Conservation (phyloP, 2,797 vertebrate genomes). For the Enteromius treurensis region DNA sequence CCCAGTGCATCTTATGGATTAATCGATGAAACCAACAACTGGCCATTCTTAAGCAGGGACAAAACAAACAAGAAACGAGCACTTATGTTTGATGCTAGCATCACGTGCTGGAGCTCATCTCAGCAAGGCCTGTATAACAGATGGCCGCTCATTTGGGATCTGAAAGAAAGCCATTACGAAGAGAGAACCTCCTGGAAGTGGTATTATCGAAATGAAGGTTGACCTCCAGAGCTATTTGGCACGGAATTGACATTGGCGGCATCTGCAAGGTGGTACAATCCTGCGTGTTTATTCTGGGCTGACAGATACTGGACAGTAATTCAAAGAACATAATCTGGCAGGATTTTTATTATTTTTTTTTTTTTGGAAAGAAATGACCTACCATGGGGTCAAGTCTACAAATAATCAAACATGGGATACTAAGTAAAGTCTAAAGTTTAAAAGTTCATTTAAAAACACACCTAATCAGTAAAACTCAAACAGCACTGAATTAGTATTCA, state of each 20-base stretch:
- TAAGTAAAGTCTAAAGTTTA: neutral
- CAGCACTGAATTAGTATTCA: neutral
- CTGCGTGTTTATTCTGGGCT: conserved; percentile 28
- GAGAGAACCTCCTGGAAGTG: conserved; percentile 47
- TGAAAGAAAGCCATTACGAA: conserved; percentile 35
- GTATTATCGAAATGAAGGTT: conserved; percentile 31
- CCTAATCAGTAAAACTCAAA: neutral
- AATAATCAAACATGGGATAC: neutral
- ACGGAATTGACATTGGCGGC: conserved; percentile 17
- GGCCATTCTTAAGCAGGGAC: neutral
- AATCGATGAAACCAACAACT: conserved; percentile 34
- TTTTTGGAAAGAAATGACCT: neutral
- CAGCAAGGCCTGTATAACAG: conserved; percentile 48
- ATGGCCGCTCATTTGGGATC: conserved; percentile 54
- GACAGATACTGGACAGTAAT: conserved; percentile 14
- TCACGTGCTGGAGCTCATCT: conserved; percentile 30
- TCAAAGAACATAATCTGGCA: conserved; percentile 12
- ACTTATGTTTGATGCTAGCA: neutral
- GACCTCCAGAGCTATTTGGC: conserved; percentile 43
- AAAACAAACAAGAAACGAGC: conserved; percentile 8
- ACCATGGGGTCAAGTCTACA: neutral
- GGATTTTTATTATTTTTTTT: neutral
- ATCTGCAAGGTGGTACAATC: conserved; percentile 23
- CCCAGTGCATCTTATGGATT: conserved; percentile 17
- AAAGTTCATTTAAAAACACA: neutral